Evolutionary conservation across 1,140 invertebrate species (phyloP).

Genomic region (Lamellibrachia luymesi): DNA sequence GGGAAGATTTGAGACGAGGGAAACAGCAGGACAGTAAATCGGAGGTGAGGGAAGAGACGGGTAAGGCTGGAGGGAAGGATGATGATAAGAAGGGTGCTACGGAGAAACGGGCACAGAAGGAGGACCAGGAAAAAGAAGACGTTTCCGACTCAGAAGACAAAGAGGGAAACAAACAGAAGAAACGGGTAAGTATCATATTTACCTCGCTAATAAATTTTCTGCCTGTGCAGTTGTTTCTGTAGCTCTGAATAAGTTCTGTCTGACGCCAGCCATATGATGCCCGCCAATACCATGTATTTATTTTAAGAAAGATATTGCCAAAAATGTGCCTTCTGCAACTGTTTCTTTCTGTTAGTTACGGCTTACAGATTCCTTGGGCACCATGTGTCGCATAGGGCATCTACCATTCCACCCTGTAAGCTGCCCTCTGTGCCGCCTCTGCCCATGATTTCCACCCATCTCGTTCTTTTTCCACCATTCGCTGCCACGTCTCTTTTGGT

Average conservation of each 20-base stretch:
- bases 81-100: neutral
- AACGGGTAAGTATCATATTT: conserved; percentile 20
- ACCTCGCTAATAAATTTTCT: neutral
- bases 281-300: no score
- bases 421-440: no score
- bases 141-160: conserved; percentile 26
- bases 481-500: no score
- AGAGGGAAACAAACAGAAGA: conserved; percentile 21
- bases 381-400: no score
- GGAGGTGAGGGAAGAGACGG: neutral
- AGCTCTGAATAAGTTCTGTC: neutral
- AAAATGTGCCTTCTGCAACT: no score
- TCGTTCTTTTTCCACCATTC: no score
- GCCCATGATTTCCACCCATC: no score
- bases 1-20: neutral
- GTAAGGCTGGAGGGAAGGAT: neutral
- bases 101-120: neutral
- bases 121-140: neutral
- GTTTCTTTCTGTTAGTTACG: no score
- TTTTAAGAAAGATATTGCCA: no score
- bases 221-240: neutral
- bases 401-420: no score
- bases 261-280: no score
- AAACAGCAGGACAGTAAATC: neutral
- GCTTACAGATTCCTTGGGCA: no score